Conservation (phyloP, 2,113 vertebrate genomes). For the Oryzias melastigma region DNA sequence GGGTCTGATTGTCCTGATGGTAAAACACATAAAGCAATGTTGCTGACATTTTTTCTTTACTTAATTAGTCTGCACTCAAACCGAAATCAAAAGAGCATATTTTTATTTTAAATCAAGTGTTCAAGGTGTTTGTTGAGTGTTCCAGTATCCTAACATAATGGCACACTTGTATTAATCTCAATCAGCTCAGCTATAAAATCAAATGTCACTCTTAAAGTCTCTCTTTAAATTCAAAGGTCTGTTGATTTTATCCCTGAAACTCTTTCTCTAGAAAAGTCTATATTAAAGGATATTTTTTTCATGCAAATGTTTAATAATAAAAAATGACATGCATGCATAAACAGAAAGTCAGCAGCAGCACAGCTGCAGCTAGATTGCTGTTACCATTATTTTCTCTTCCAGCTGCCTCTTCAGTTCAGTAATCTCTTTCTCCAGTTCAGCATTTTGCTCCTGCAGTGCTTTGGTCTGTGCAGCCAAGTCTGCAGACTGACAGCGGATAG, state of each 20-base stretch:
- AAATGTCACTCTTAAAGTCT: too few relatives aligned
- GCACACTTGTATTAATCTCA: too few relatives aligned
- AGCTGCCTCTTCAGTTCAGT: constrained; percentile 82
- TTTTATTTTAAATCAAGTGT: not conserved
- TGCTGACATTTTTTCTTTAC: not conserved
- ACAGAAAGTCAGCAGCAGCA: constrained; percentile 7
- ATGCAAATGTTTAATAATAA: constrained; percentile 27
- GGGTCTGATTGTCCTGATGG: constrained; percentile 79
- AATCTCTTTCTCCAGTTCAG: constrained; percentile 82
- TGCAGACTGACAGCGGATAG: constrained; percentile 67
- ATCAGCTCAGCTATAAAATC: too few relatives aligned
- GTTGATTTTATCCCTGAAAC: constrained; percentile 14
- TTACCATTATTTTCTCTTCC: constrained; percentile 84
- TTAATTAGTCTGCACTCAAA: not conserved
- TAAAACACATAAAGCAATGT: constrained; percentile 29
- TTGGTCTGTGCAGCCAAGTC: constrained; percentile 81
- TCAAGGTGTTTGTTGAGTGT: not conserved
- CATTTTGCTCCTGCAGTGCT: constrained; percentile 85
- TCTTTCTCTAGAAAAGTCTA: constrained; percentile 15
- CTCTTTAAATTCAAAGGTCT: too few relatives aligned
- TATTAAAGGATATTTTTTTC: constrained; percentile 19
- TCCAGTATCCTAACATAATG: not conserved
- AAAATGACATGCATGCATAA: constrained; percentile 9
- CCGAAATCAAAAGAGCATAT: not conserved
- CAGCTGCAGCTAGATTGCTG: not conserved